Percentiles rank a stretch among this genome's conserved stretches.
phyloP scores from a whole-genome alignment of 1,140 invertebrate genomes.

The Brachionus plicatilis region DNA sequence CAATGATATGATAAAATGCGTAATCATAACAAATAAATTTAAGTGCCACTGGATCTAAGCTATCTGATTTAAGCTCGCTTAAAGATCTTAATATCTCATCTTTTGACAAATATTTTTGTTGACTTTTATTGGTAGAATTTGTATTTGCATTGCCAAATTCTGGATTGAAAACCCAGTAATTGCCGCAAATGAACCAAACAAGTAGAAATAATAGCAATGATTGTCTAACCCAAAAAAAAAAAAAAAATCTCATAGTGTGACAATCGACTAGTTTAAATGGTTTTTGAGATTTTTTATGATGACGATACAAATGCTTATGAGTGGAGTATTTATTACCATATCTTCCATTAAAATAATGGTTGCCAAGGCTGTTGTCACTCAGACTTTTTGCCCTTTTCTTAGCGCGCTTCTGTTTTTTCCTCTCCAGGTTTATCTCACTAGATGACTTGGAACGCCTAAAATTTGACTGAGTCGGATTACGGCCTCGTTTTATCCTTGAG shows the following conservation, averaged over 20 bases:
- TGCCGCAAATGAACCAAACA: conserved; percentile 12
- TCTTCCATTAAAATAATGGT: neutral
- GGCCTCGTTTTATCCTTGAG: neutral
- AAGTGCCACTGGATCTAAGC: neutral
- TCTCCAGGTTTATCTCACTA: neutral
- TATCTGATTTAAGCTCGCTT: neutral
- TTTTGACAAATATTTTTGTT: neutral
- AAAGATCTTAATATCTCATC: neutral
- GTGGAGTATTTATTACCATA: neutral
- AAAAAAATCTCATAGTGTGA: neutral
- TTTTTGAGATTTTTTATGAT: conserved; percentile 4
- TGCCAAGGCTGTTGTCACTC: neutral
- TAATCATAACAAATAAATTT: neutral
- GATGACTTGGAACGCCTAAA: neutral
- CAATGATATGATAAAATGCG: conserved; percentile 5
- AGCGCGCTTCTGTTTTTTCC: neutral
- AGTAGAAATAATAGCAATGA: neutral
- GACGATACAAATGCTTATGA: conserved; percentile 14
- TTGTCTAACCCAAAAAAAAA: neutral
- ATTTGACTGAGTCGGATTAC: neutral
- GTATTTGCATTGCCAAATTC: neutral
- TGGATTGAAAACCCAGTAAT: conserved; percentile 10
- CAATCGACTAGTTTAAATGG: conserved; percentile 15
- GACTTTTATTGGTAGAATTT: neutral
- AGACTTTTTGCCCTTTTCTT: neutral